Base-by-base conservation (phyloP, 2,888 invertebrate species). In the Aporophyla lueneburgensis region DNA sequence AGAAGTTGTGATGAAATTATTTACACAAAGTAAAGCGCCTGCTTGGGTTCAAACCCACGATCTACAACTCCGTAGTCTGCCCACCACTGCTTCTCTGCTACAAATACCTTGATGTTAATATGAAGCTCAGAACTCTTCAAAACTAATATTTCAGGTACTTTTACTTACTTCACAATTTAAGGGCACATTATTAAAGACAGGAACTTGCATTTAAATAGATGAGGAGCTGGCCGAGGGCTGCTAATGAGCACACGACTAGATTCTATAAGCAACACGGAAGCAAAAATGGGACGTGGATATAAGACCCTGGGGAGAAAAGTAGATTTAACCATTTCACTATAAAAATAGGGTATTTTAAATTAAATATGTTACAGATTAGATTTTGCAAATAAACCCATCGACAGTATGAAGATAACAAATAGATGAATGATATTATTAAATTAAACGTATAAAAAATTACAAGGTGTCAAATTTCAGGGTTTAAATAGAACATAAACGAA, bases 241-340 rank as follows among this genome's bases (percentile, higher is more conserved):
- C 81, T 81, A 81, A 81, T 69, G 80, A 81, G 80, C 80, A 56
- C 54, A 61, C 65, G 63, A 56, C 59, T 80, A 33, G 33, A 70
- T 71, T 76, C 51, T 80, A 65, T 69, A 66, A 56, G 54, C 59
- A 72, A 56, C 33, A 14, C 71, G 76, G 81, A 81, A 65, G 80
- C 59, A 66, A 27, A 81, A 76, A 51, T 80, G 54, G 76, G 14
- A 43, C 71, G 46, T 27, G 33, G n/a, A 27, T 78, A 58, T 53
- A 53, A 68, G 24, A 40, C 0, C 46, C 27, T 66, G 7, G 16
- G 6, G n/a, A 61, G 49, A 49, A 59, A 43, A 0, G 27, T 9
- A 53, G 21, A 63, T 54, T 46, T 61, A 24, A 51, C 33, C 2
- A 21, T 58, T 58, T 4, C n/a, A 51, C 14, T 51, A 1, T 16